Conservation (phyloP, 92 coral and sea anemone species). For the Porites lobata region DNA sequence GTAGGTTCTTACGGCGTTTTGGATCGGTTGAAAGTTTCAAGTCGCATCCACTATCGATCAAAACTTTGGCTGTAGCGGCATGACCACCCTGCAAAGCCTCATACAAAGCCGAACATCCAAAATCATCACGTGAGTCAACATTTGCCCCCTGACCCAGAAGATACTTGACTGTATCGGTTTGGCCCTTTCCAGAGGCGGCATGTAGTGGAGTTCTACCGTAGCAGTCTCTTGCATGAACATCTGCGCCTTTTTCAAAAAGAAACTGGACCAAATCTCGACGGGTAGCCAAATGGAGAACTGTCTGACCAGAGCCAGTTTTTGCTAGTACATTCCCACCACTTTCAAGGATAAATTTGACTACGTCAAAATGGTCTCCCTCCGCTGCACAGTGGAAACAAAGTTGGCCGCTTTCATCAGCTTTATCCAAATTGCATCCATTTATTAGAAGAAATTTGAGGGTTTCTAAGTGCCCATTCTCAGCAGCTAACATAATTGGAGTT, state of each 20-base stretch:
- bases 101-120: conserved; percentile 15
- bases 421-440: neutral
- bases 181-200: conserved; percentile 16
- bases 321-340: neutral
- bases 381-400: conserved; percentile 26
- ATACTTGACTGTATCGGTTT: neutral
- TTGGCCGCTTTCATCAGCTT: neutral
- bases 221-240: neutral
- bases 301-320: conserved; percentile 1
- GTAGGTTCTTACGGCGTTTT: neutral
- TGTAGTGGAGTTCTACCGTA: conserved; percentile 16
- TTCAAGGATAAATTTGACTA: conserved; percentile 15
- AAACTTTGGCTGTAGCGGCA: conserved; percentile 6
- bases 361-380: conserved; percentile 5
- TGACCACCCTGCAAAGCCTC: neutral
- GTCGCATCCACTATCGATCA: conserved; percentile 18
- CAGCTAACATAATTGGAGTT: conserved; percentile 25
- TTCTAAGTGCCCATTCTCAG: conserved; percentile 45
- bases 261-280: conserved; percentile 34
- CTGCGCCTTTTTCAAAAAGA: conserved; percentile 39
- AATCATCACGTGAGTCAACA: conserved; percentile 11
- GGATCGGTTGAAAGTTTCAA: neutral
- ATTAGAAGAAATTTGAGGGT: neutral
- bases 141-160: conserved; percentile 24
- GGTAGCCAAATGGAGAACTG: conserved; percentile 26